A percentile compares a stretch with the other conserved stretches of the same genome.
Conservation (phyloP, 2,797 vertebrate species). For the Gadopsis bispinosus region DNA sequence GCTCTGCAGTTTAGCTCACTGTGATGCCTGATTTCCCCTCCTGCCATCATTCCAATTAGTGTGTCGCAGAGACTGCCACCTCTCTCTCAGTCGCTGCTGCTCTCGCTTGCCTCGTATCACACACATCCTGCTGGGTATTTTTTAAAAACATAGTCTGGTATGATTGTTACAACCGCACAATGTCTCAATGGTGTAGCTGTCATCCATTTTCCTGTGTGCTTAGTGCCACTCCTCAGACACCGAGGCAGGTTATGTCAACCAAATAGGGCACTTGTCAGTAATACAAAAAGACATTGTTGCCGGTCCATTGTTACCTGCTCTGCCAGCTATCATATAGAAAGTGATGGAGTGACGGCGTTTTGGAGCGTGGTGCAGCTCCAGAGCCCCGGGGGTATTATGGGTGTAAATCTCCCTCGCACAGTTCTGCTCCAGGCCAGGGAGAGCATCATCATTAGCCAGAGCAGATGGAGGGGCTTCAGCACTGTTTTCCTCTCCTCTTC, state of each 20-base stretch:
- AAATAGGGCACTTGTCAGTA: slow-evolving; percentile 84
- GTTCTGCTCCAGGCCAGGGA: slow-evolving; percentile 78
- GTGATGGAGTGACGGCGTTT: slow-evolving; percentile 80
- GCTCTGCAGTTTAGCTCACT: slow-evolving; percentile 48
- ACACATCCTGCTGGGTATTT: slow-evolving; percentile 34
- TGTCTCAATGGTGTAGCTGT: slow-evolving; percentile 79
- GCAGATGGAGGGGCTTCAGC: slow-evolving; percentile 78
- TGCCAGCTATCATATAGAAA: slow-evolving; percentile 78
- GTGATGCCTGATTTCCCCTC: slow-evolving; percentile 54
- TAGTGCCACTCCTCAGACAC: slow-evolving; percentile 70
- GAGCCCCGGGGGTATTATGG: slow-evolving; percentile 76
- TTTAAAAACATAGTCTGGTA: slow-evolving; percentile 53
- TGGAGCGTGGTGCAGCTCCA: slow-evolving; percentile 60
- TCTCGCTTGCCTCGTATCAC: slow-evolving; percentile 47
- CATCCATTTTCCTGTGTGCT: slow-evolving; percentile 70
- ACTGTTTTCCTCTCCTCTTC: slow-evolving; percentile 54
- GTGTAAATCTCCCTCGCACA: slow-evolving; percentile 80
- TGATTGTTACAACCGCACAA: slow-evolving; percentile 72
- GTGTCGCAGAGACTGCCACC: slow-evolving; percentile 52
- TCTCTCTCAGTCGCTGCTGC: slow-evolving; percentile 50
- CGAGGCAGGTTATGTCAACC: slow-evolving; percentile 78
- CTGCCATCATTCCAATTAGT: slow-evolving; percentile 68
- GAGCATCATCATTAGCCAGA: slow-evolving; percentile 80
- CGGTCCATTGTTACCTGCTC: slow-evolving; percentile 78
- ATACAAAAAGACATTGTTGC: slow-evolving; percentile 83